Percentiles rank a stretch among this genome's conserved stretches.
Evolutionary conservation across 2,888 invertebrate species (phyloP).

Genomic region (Ethmia dodecea): DNA sequence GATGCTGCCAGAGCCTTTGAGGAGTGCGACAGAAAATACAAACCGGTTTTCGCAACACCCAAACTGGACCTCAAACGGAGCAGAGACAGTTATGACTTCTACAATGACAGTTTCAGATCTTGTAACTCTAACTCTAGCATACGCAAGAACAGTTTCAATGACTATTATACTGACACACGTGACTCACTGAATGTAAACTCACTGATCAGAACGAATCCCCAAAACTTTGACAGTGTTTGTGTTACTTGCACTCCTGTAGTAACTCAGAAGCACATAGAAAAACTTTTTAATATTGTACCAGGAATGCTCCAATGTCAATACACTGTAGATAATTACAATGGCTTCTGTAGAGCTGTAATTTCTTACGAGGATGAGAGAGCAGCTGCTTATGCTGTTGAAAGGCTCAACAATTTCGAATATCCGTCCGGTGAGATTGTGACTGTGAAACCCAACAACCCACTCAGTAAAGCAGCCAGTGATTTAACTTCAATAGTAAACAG

Average conservation of each 20-base stretch:
- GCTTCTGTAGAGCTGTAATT: conserved; percentile 51
- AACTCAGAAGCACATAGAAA: conserved; percentile 88
- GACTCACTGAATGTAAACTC: conserved; percentile 25
- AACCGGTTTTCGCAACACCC: conserved; percentile 94
- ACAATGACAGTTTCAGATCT: conserved; percentile 12
- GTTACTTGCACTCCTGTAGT: conserved; percentile 84
- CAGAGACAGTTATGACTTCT: conserved; percentile 40
- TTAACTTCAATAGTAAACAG: conserved; percentile 53
- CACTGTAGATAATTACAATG: conserved; percentile 68
- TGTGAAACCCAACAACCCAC: conserved; percentile 79
- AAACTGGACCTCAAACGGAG: conserved; percentile 73
- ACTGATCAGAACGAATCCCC: conserved; percentile 37
- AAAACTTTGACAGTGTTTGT: conserved; percentile 79
- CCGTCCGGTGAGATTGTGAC: conserved; percentile 91
- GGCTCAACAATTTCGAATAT: conserved; percentile 94
- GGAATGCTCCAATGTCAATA: conserved; percentile 60
- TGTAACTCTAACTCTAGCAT: conserved; percentile 18
- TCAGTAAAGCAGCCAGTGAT: conserved; percentile 53
- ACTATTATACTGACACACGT: conserved; percentile 15
- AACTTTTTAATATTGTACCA: conserved; percentile 92
- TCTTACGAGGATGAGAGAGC: conserved; percentile 53
- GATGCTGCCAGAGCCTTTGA: conserved; percentile 93
- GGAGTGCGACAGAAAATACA: conserved; percentile 90
- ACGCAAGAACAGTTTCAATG: conserved; percentile 8
- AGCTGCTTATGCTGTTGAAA: conserved; percentile 84